Base-by-base conservation (phyloP, 2,113 vertebrate genomes). In the Nerophis ophidion region DNA sequence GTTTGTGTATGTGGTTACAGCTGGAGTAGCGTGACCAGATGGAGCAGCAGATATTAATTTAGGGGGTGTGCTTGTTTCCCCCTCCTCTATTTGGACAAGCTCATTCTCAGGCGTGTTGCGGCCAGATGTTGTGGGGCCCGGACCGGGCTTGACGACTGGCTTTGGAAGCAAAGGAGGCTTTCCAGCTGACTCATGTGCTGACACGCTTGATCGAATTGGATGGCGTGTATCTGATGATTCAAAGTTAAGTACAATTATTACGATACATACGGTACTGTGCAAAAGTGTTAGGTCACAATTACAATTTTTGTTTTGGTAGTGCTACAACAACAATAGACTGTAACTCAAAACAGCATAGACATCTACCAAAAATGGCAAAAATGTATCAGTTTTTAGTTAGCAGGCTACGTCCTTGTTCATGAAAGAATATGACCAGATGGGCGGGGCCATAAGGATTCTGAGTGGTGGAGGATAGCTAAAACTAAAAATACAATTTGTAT, bases 101-200 rank as follows among this genome's bases (percentile, higher is more conserved):
- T 87, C 87, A 5, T 85, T 87, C 69, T 88, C 85, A 70, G 87
- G 85, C 52, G 82, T 88, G 74, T 83, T 84, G 51, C 72, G 78
- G 16, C 84, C 80, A 36, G 86, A 86, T 70, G 81, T 70, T 50
- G 79, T 65, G 8, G 66, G 65, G n/a, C 70, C 74, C 9, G 76
- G 78, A 26, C 64, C 81, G 5, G 80, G 69, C 70, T 83, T 87
- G 60, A 88, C 69, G 11, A 85, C 69, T 11, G 87, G 87, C 70
- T 88, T 88, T 52, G 87, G 87, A 65, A 74, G 87, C 74, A 88
- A 66, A 68, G 87, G 78, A 0, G 87, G 87, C 72, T 87, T 88
- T 55, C 85, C 87, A 47, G 85, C 84, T 48, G 82, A 77, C 61
- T 88, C 87, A 1, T 88, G 87, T 35, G 81, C 87, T 34, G 87